These are phyloP conservation scores for Troilus luridus DNA, from an alignment of 2,888 invertebrate species.

Conservation along the genomic window DNA sequence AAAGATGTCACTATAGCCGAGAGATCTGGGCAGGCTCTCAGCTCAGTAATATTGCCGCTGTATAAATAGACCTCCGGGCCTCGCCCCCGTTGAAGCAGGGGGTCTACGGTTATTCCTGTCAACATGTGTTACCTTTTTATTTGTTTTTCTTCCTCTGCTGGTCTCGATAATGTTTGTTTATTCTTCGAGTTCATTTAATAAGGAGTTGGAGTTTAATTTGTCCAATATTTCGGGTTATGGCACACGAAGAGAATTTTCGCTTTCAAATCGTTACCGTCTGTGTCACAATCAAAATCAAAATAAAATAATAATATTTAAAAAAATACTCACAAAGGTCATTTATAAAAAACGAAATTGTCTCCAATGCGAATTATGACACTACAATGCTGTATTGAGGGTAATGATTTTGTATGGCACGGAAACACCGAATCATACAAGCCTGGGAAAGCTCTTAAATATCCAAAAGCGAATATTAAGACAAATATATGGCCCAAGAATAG, in stretches of 20 bases:
- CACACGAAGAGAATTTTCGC: background rate
- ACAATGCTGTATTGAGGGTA: too few relatives aligned
- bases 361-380: too few relatives aligned
- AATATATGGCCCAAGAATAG: too few relatives aligned
- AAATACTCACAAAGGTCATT: too few relatives aligned
- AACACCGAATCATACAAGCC: too few relatives aligned
- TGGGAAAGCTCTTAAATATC: too few relatives aligned
- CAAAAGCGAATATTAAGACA: too few relatives aligned
- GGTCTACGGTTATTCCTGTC: background rate
- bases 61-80: background rate
- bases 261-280: background rate
- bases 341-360: too few relatives aligned
- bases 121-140: background rate
- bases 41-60: background rate
- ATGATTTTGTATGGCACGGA: too few relatives aligned
- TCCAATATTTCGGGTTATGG: background rate
- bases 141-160: constrained; percentile 25
- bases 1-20: background rate
- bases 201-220: background rate
- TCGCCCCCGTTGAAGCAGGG: background rate
- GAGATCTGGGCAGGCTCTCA: background rate
- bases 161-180: background rate
- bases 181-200: background rate
- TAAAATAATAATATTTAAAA: too few relatives aligned
- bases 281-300: background rate